Evolutionary conservation across 2,888 invertebrate species (phyloP), one percentile per base, ranked within the genome.

Genomic region (Magallana nippona): DNA sequence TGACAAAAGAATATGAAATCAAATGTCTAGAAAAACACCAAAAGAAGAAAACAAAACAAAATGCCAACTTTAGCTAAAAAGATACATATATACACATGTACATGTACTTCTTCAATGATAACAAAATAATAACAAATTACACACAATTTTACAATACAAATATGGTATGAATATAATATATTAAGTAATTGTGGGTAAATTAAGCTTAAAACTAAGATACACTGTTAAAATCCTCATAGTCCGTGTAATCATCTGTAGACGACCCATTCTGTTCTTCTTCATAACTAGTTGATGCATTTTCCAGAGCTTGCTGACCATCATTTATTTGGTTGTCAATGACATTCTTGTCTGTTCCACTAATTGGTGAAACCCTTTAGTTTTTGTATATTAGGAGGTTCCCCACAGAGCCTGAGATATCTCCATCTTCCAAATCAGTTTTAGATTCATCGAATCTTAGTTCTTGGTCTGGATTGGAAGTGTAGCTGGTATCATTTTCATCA

Each of bases 241-340:
- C 71, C 17, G 71, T 22, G 71, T 71, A 71, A 22, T 71, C 71
- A 27, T 71, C 71, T 11, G 71, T 71, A 27, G 71, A 71, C 19
- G 71, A 71, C 11, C 27, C 13, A 27, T 27, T 27, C 71, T 71
- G 27, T 27, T 32, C 71, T 8, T 27, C 32, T 3, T 19, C 19
- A 60, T 19, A 19, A 10, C n/a, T 8, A 11, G 32, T 27, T 71
- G 5, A 11, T 71, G 22, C 2, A 27, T 11, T 27, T 2, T 71
- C 17, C 32, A 13, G 22, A 13, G 27, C 8, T 27, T 22, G 11
- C 32, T 15, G 27, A 0, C 15, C 3, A 1, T 71, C 71, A 32
- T 22, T 10, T 17, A 15, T 32, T 10, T 71, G 15, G 32, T 2
- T 11, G 13, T 8, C 15, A 15, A 8, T 32, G 44, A 8, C 44